A percentile compares a stretch with the other conserved stretches of the same genome.
Conservation (phyloP, 1,140 invertebrate species). For the Heliconius himera region DNA sequence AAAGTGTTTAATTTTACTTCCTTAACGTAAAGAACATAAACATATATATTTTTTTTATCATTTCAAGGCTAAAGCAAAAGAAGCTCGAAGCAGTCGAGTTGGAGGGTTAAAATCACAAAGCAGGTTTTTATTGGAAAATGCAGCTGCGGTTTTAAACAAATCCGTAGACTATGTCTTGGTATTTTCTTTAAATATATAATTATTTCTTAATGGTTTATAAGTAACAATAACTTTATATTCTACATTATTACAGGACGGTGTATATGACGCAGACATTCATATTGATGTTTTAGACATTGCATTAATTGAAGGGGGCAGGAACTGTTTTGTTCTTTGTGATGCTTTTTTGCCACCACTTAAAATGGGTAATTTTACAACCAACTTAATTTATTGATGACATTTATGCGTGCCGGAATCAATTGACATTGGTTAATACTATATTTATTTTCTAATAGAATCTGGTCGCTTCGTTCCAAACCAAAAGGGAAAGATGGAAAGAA, state of each 20-base stretch:
- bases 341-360: slow-evolving; percentile 67
- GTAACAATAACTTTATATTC: neutral
- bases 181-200: slow-evolving; percentile 39
- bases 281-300: slow-evolving; percentile 82
- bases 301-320: slow-evolving; percentile 74
- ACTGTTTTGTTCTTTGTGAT: slow-evolving; percentile 70
- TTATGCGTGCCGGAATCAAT: neutral
- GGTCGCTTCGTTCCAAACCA: slow-evolving; percentile 71
- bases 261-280: slow-evolving; percentile 84
- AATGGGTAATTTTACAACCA: slow-evolving; percentile 61
- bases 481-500: slow-evolving; percentile 66
- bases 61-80: slow-evolving; percentile 80
- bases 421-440: neutral
- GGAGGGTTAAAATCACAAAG: slow-evolving; percentile 81
- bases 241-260: slow-evolving; percentile 77
- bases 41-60: slow-evolving; percentile 23
- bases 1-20: slow-evolving; percentile 40
- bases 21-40: slow-evolving; percentile 18
- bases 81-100: slow-evolving; percentile 77
- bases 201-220: neutral
- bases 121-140: slow-evolving; percentile 84
- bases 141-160: slow-evolving; percentile 82
- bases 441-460: slow-evolving; percentile 52
- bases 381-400: neutral
- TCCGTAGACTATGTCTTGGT: slow-evolving; percentile 83